phyloP scores from a whole-genome alignment of 2,888 invertebrate genomes.

The Drosophila rellima region DNA sequence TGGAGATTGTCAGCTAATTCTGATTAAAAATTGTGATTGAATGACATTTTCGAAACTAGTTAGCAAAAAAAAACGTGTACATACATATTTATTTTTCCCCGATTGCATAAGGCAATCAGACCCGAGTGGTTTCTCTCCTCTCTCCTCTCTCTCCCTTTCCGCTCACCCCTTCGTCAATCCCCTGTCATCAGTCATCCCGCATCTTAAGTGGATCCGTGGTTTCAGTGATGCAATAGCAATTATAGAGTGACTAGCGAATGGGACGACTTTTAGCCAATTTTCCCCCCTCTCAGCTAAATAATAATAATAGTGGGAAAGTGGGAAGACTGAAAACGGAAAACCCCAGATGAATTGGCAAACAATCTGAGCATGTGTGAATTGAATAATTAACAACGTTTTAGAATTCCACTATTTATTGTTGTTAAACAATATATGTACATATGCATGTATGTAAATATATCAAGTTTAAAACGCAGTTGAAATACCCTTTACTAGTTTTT shows the following conservation, averaged over 20 bases:
- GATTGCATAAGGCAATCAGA: conserved; percentile 20
- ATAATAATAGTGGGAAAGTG: background rate
- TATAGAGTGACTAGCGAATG: conserved; percentile 5
- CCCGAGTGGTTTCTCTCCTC: background rate
- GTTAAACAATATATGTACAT: background rate
- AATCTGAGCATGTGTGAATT: conserved; percentile 9
- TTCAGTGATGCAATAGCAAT: conserved; percentile 22
- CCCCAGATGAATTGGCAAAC: conserved; percentile 5
- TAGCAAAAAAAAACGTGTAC: background rate
- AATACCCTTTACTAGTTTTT: background rate
- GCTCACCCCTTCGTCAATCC: no score
- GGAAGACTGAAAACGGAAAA: background rate
- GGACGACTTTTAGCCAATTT: background rate
- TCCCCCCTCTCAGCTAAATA: background rate
- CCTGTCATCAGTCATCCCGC: conserved; percentile 8
- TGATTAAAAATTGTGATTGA: conserved; percentile 8
- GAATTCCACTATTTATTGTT: background rate
- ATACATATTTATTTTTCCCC: background rate
- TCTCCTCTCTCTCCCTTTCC: no score
- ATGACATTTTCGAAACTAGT: conserved; percentile 8
- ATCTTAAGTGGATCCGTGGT: conserved; percentile 16
- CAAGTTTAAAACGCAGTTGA: background rate
- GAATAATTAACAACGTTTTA: conserved; percentile 8
- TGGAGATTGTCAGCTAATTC: conserved; percentile 1
- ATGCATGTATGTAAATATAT: background rate